Evolutionary conservation across 2,797 vertebrate species (phyloP), one percentile per base, ranked within the genome.

Genomic region (Coracias cyanogaster): DNA sequence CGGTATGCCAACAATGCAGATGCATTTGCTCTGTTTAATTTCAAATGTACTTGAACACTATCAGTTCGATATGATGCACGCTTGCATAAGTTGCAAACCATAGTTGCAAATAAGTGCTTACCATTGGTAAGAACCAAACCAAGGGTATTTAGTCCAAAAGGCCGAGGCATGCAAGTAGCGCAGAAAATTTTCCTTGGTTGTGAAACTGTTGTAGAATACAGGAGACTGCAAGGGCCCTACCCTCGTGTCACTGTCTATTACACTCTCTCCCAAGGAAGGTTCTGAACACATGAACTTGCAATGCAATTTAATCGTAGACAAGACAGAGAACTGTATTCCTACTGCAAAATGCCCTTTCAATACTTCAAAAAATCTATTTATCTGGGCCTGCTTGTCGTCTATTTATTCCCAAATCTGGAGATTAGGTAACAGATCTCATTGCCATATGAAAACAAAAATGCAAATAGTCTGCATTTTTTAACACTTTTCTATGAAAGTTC

Each of bases 401-500:
- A 18, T 76, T 92, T 94, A 71, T 90, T 89, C 54, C 28, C 49
- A 73, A 55, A 49, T 2, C 4, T 49, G 39, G 37, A 82, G 65
- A 81, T 86, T 76, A 69, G 45, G 54, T 82, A 91, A 89, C 70
- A 82, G 70, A 94, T 73, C 8, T 5, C 26, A 41, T 57, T 74
- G 55, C 69, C 37, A 41, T 45, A 10, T 74, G 73, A 83, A 93
- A 85, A 46, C 4, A 3, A 94, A 94, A 94, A 79, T 76, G 71
- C 74, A 91, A 91, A 52, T 79, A 82, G 46, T 84, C 55, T 86
- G 73, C 78, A 82, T 89, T 92, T 95, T 86, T 91, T 82, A 82
- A 60, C 79, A 69, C 64, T 82, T 84, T 67, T 61, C 7, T 33
- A 58, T 55, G 60, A 79, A 66, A 48, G 9, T 89, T 85, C 39